Conservation (phyloP, 1,140 invertebrate genomes). For the Hyposmocoma kahamanoa region DNA sequence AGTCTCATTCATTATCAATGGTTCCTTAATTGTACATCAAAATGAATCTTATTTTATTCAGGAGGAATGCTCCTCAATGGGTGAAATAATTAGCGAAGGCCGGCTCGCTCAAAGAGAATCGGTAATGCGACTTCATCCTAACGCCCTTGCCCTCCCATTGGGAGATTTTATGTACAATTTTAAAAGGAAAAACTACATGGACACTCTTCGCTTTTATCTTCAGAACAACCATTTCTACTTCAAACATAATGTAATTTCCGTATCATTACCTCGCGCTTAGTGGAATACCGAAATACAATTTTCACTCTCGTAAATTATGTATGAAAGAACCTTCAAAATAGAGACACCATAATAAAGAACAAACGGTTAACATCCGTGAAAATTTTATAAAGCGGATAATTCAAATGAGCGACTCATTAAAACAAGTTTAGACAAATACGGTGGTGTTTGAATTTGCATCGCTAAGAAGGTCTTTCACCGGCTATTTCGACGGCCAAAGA, state of each 20-base stretch:
- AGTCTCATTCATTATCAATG: constrained; percentile 14
- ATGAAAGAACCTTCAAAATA: not conserved
- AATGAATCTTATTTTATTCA: constrained; percentile 26
- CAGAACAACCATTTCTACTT: not conserved
- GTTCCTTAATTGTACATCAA: constrained; percentile 27
- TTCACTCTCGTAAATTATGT: not conserved
- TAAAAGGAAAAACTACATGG: too few relatives aligned
- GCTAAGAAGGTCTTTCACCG: not conserved
- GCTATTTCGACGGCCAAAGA: not conserved
- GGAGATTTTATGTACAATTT: too few relatives aligned
- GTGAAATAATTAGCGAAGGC: constrained; percentile 30
- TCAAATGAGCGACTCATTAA: not conserved
- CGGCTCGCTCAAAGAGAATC: not conserved
- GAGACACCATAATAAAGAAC: not conserved
- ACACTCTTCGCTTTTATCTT: too few relatives aligned
- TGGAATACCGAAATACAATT: too few relatives aligned
- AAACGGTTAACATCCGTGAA: not conserved
- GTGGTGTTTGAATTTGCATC: constrained; percentile 2
- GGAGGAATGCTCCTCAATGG: constrained; percentile 17
- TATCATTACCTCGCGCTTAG: too few relatives aligned
- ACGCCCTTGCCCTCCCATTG: too few relatives aligned
- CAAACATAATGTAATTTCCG: too few relatives aligned
- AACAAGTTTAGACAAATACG: constrained; percentile 4
- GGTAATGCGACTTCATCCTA: not conserved
- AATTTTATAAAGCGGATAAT: constrained; percentile 2